Percentiles rank a stretch among this genome's conserved stretches.
phyloP scores from a whole-genome alignment of 2,797 vertebrate species.

The Pseudopleuronectes americanus region DNA sequence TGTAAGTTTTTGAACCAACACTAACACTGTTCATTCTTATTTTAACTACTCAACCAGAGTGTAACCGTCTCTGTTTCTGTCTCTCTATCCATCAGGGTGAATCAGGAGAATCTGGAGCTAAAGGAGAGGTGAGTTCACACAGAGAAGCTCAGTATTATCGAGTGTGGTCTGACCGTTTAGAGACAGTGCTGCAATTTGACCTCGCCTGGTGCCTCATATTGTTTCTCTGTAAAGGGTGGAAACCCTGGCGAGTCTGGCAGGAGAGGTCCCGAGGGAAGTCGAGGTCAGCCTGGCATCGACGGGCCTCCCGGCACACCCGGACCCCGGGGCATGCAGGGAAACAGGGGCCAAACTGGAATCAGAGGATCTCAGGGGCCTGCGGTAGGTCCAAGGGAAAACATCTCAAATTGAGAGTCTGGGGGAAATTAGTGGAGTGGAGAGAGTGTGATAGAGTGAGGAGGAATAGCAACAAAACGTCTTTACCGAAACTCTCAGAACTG shows the following conservation, averaged over 20 bases:
- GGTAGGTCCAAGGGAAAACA: constrained; percentile 81
- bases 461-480: too few species aligned
- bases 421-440: too few species aligned
- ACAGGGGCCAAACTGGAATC: constrained; percentile 90
- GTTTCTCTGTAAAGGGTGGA: constrained; percentile 83
- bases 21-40: not conserved
- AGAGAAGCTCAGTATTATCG: not conserved
- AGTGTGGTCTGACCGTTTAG: not conserved
- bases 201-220: constrained; percentile 18
- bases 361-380: constrained; percentile 92
- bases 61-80: not conserved
- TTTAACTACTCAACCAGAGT: not conserved
- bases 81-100: constrained; percentile 85
- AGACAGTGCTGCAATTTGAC: constrained; percentile 17
- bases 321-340: constrained; percentile 93
- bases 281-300: constrained; percentile 93
- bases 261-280: constrained; percentile 90
- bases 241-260: constrained; percentile 90
- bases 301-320: constrained; percentile 90
- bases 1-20: constrained; percentile 82
- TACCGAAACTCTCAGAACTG: too few species aligned
- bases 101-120: constrained; percentile 88
- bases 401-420: not conserved
- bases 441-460: not conserved
- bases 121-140: constrained; percentile 92